Evolutionary conservation across 2,888 invertebrate genomes (phyloP).

Genomic region (Noctua comes): DNA sequence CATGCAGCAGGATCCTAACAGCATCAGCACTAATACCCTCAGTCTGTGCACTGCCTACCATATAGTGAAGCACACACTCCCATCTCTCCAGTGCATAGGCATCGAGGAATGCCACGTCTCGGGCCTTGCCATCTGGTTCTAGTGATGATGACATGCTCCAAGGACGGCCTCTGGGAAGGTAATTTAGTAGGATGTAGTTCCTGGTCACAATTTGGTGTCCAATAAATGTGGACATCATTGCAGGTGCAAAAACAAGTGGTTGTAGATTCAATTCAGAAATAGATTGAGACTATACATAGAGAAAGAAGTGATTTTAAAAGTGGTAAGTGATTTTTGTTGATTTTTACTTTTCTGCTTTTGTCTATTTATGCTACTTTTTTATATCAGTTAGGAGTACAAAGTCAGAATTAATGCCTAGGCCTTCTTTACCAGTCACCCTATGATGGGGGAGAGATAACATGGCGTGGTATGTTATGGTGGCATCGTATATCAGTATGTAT

Average conservation of each 20-base stretch:
- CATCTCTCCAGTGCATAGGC: constrained; percentile 97
- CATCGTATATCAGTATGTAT: not conserved
- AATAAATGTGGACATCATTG: no score
- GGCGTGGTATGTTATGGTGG: not conserved
- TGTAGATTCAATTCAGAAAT: not conserved
- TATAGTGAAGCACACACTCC: constrained; percentile 99
- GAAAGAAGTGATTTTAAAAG: not conserved
- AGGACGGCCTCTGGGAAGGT: constrained; percentile 92
- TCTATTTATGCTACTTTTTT: not conserved
- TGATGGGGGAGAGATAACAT: not conserved
- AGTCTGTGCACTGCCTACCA: constrained; percentile 97
- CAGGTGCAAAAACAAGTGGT: not conserved
- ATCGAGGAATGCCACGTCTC: constrained; percentile 96
- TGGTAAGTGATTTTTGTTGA: not conserved
- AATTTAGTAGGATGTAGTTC: not conserved
- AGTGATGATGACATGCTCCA: constrained; percentile 96
- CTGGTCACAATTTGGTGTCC: not conserved
- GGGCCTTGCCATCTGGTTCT: constrained; percentile 96
- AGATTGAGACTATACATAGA: not conserved
- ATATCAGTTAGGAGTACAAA: not conserved
- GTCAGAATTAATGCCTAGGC: not conserved
- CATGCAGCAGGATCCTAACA: constrained; percentile 97
- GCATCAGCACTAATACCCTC: constrained; percentile 98
- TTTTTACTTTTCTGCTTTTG: not conserved
- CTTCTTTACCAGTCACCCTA: not conserved